Conservation (phyloP, 1,140 invertebrate species). For the Thaumetopoea pityocampa region DNA sequence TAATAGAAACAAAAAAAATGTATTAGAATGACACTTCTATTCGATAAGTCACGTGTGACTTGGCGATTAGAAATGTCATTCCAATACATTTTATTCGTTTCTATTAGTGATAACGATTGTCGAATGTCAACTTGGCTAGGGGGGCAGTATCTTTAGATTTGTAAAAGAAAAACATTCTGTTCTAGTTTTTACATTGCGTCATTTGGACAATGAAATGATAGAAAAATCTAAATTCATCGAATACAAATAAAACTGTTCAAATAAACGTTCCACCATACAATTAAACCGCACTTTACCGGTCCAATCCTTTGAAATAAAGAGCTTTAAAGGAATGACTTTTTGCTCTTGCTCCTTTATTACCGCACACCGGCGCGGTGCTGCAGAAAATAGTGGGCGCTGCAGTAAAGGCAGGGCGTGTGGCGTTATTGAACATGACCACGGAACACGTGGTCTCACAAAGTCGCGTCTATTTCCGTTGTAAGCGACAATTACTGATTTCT, state of each 20-base stretch:
- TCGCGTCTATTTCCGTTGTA: slow-evolving; percentile 25
- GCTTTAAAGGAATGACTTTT: slow-evolving; percentile 63
- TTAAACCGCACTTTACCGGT: slow-evolving; percentile 67
- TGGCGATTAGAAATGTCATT: no score
- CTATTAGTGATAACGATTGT: no score
- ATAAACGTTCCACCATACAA: slow-evolving; percentile 59
- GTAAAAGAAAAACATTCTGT: background rate
- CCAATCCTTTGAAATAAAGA: slow-evolving; percentile 68
- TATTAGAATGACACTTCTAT: no score
- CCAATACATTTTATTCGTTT: no score
- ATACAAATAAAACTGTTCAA: slow-evolving; percentile 51
- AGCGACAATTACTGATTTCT: no score
- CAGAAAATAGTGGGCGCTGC: slow-evolving; percentile 54
- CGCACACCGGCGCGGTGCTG: slow-evolving; percentile 43
- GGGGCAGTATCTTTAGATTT: no score
- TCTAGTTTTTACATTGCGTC: no score
- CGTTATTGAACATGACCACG: slow-evolving; percentile 45
- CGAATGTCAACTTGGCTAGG: no score
- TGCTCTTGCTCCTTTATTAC: slow-evolving; percentile 56
- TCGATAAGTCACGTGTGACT: no score
- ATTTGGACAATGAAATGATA: slow-evolving; percentile 31
- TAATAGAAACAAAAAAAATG: no score
- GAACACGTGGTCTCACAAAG: slow-evolving; percentile 22
- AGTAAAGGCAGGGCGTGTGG: slow-evolving; percentile 48
- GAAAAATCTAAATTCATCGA: slow-evolving; percentile 52